Conservation (phyloP, 2,888 invertebrate species). For the Cephonodes hylas region DNA sequence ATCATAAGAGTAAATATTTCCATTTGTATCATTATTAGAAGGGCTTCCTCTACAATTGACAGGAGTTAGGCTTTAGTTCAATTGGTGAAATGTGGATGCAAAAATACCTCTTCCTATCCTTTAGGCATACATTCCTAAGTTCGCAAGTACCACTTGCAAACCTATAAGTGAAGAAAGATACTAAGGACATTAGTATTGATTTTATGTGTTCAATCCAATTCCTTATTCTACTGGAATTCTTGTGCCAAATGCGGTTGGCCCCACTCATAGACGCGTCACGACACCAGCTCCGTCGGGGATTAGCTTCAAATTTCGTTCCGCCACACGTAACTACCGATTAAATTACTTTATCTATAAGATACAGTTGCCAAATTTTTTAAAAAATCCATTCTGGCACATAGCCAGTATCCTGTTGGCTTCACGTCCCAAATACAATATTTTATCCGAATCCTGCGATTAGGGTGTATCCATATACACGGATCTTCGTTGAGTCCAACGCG, state of each 20-base stretch:
- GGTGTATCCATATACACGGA: slow-evolving; percentile 14
- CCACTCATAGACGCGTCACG: not conserved
- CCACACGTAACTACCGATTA: slow-evolving; percentile 26
- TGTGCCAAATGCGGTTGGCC: not conserved
- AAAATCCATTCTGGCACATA: slow-evolving; percentile 28
- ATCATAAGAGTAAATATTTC: no score
- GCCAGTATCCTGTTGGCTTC: slow-evolving; percentile 20
- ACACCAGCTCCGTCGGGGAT: not conserved
- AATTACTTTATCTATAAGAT: slow-evolving; percentile 31
- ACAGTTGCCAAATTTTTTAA: slow-evolving; percentile 27
- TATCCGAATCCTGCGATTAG: slow-evolving; percentile 20
- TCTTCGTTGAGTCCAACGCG: not conserved
- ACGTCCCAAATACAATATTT: slow-evolving; percentile 25
- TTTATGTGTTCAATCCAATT: not conserved
- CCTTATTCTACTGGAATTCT: not conserved
- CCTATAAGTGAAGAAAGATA: not conserved
- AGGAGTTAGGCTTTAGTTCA: no score
- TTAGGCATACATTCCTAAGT: no score
- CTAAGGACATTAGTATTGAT: no score
- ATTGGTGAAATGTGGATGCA: no score
- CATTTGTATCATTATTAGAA: no score
- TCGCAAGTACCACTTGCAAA: no score
- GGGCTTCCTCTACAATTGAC: no score
- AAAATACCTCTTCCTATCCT: no score
- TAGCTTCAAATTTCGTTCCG: not conserved